phyloP scores from a whole-genome alignment of 2,888 invertebrate genomes.

The Mesoligia furuncula region DNA sequence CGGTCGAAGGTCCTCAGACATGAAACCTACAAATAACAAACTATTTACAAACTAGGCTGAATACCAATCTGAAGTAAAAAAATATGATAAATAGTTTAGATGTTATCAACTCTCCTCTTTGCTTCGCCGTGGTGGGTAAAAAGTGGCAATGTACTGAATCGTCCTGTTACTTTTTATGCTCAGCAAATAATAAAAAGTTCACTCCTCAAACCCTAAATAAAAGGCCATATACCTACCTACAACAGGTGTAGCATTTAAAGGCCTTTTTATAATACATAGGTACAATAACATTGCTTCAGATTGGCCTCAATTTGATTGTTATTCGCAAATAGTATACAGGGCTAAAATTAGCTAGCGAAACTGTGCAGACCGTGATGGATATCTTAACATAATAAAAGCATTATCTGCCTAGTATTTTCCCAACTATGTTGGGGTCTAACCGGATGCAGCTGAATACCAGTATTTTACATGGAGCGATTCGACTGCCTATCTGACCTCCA shows the following conservation, averaged over 20 bases:
- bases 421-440: too few relatives aligned
- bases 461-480: too few relatives aligned
- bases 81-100: background rate
- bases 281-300: background rate
- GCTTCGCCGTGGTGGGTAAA: background rate
- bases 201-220: background rate
- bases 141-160: background rate
- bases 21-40: slow-evolving; percentile 89
- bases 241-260: background rate
- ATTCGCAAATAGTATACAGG: background rate
- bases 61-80: background rate
- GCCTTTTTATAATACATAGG: background rate
- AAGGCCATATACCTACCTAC: background rate
- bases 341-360: too few relatives aligned
- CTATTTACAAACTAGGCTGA: background rate
- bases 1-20: slow-evolving; percentile 93
- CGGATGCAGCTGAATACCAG: too few relatives aligned
- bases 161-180: background rate
- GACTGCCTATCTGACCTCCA: too few relatives aligned
- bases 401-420: too few relatives aligned
- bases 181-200: background rate
- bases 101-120: background rate
- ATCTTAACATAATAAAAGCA: too few relatives aligned
- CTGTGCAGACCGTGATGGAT: too few relatives aligned
- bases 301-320: background rate